Evolutionary conservation across 2,113 vertebrate species (phyloP).

Genomic region (Poicephalus meyeri): DNA sequence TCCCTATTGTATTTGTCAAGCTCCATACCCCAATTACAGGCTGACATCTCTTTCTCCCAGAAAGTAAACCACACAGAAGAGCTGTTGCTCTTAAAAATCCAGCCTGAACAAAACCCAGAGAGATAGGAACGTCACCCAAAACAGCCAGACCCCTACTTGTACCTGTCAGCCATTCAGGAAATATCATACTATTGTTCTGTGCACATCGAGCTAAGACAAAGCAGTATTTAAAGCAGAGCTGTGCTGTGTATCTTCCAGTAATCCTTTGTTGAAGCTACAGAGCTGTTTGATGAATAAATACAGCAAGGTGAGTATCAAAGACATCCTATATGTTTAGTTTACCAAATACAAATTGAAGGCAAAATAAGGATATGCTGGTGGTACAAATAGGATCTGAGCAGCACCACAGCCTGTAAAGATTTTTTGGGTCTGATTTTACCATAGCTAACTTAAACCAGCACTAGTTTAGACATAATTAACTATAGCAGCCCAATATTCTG

Average conservation of each 20-base stretch:
- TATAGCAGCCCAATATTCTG: background rate
- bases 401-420: background rate
- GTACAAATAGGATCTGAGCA: background rate
- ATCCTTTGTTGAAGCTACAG: background rate
- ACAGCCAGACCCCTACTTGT: background rate
- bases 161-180: background rate
- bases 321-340: background rate
- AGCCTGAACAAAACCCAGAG: background rate
- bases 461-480: background rate
- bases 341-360: background rate
- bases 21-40: background rate
- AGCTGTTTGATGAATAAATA: background rate
- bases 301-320: background rate
- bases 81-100: background rate
- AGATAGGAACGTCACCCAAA: background rate
- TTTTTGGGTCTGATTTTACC: background rate
- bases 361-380: background rate
- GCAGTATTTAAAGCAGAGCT: background rate
- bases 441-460: background rate
- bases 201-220: background rate
- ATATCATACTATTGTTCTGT: background rate
- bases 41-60: background rate
- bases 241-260: background rate
- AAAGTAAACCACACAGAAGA: background rate
- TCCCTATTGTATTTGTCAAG: background rate